Evolutionary conservation across 2,113 vertebrate genomes (phyloP), one percentile per base, ranked within the genome.

Genomic region (Alces alces): DNA sequence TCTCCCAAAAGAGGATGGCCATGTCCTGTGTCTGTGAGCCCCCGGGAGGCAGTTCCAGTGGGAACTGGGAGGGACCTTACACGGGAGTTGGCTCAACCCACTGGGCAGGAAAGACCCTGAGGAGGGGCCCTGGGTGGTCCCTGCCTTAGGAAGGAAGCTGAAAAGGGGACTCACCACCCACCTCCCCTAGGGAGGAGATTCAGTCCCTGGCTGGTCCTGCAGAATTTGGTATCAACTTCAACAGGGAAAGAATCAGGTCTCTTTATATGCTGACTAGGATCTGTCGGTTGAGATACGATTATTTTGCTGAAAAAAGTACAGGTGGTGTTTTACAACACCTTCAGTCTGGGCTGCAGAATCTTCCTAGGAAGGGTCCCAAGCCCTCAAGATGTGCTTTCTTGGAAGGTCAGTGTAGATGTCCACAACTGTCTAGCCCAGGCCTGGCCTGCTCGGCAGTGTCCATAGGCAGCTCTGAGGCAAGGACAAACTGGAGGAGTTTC

Each of bases 391-490:
- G 61, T 4, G 6, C 33, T 43, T 60, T 28, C 79, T 23, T 64
- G 43, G 80, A 23, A 11, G 73, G 52, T 66, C 66, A 83, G 52
- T 5, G 2, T 2, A 27, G 76, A 19, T 57, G 55, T 55, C 66
- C 57, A 28, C 14, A 87, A 91, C 61, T 2, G 23, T 25, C 21
- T 4, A 19, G 66, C 7, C n/a, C 0, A 0, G 39, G 19, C 30
- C 12, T 12, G 85, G 14, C 15, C 70, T 6, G 6, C 2, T 9
- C 0, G 0, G 25, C 10, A 12, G 10, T 14, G 11, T 36, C 52
- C 84, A 70, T 27, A 16, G 66, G 60, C 28, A 50, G 79, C 55
- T 92, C 50, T 33, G 10, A 78, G 43, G 47, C 28, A 79, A 61
- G 19, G n/a, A 39, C 36, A 60, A 78, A 73, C 1, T 7, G n/a